Conservation (phyloP, 92 coral and sea anemone genomes). For the Pocillopora grandis region DNA sequence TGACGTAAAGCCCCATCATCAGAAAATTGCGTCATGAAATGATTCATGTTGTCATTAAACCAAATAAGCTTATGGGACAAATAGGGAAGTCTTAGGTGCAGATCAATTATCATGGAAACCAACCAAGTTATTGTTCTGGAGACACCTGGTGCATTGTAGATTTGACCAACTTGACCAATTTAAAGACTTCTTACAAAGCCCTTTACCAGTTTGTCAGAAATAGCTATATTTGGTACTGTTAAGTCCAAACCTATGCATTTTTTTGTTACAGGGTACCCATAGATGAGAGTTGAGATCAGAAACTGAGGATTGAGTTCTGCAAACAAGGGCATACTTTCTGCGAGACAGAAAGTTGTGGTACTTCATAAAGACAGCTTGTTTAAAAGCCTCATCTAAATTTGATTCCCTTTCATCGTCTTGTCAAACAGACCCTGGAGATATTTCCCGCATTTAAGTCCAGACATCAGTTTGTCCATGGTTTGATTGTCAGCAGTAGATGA, state of each 20-base stretch:
- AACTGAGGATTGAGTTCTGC: not conserved
- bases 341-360: not conserved
- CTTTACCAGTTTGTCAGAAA: constrained; percentile 46
- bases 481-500: not conserved
- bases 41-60: constrained; percentile 56
- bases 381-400: not conserved
- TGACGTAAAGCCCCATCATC: constrained; percentile 57
- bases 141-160: constrained; percentile 61
- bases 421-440: constrained; percentile 17
- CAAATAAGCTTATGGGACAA: constrained; percentile 50
- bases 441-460: not conserved
- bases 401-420: not conserved
- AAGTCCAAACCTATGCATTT: too few species aligned
- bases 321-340: not conserved
- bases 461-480: constrained; percentile 1
- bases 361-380: not conserved
- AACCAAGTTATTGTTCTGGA: constrained; percentile 74
- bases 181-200: constrained; percentile 57
- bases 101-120: constrained; percentile 59
- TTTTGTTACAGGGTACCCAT: too few species aligned
- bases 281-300: not conserved
- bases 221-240: too few species aligned
- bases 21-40: constrained; percentile 59
- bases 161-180: constrained; percentile 41
- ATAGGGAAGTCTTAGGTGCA: constrained; percentile 52